phyloP scores from a whole-genome alignment of 1,140 invertebrate species.

The Agraylea sexmaculata region DNA sequence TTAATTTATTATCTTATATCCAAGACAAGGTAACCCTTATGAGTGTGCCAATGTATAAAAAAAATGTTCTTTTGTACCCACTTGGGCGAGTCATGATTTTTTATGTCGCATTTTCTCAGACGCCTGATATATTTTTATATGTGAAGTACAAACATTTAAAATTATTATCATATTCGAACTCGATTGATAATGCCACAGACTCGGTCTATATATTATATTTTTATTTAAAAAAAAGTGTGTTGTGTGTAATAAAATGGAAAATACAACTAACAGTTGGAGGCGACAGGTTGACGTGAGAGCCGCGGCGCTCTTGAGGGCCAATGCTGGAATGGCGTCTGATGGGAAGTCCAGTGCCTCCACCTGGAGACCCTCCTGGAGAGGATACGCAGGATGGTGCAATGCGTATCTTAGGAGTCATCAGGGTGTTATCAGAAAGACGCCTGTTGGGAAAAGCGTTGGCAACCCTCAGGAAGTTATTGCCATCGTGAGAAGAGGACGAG shows the following conservation, averaged over 20 bases:
- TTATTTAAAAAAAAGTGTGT: neutral
- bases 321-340: slow-evolving; percentile 80
- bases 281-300: slow-evolving; percentile 73
- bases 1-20: no score
- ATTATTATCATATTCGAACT: no score
- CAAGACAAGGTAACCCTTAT: no score
- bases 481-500: slow-evolving; percentile 66
- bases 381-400: slow-evolving; percentile 76
- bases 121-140: no score
- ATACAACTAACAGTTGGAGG: slow-evolving; percentile 64
- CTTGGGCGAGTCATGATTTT: no score
- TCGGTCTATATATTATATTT: neutral
- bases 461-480: slow-evolving; percentile 78
- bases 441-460: slow-evolving; percentile 69
- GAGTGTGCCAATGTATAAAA: no score
- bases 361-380: slow-evolving; percentile 72
- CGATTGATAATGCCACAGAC: slow-evolving; percentile 9
- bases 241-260: neutral
- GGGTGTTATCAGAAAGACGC: slow-evolving; percentile 79
- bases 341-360: slow-evolving; percentile 56
- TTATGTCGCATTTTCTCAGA: no score
- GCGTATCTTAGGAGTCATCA: slow-evolving; percentile 80
- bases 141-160: no score
- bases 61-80: no score
- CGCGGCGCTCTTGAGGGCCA: slow-evolving; percentile 73